Evolutionary conservation across 2,113 vertebrate genomes (phyloP).

Genomic region (Chrysemys picta): DNA sequence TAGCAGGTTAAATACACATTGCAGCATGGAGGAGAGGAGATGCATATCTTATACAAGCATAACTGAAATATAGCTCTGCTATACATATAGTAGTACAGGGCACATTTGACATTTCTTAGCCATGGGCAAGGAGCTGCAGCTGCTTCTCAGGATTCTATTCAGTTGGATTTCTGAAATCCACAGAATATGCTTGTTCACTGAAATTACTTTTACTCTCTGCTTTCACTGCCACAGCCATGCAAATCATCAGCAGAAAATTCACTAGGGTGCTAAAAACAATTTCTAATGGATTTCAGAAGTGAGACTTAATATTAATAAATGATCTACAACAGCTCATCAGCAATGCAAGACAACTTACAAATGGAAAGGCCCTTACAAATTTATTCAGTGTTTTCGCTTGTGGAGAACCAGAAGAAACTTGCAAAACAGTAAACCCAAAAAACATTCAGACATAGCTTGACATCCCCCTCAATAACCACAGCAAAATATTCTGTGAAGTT

Average conservation of each 20-base stretch:
- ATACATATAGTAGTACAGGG: neutral
- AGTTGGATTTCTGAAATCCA: neutral
- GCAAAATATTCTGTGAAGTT: neutral
- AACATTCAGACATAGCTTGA: neutral
- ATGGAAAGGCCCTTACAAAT: constrained; percentile 35
- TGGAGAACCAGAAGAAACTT: constrained; percentile 1
- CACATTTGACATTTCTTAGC: neutral
- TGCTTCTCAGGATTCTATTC: neutral
- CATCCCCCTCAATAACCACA: neutral
- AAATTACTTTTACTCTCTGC: neutral
- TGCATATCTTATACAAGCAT: rapidly evolving
- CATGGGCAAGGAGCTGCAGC: neutral
- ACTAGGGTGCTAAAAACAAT: constrained; percentile 34
- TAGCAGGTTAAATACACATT: neutral
- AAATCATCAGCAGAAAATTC: constrained; percentile 21
- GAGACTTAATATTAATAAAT: constrained; percentile 45
- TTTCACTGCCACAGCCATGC: neutral
- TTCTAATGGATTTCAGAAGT: constrained; percentile 29
- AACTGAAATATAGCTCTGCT: neutral
- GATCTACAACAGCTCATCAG: constrained; percentile 4
- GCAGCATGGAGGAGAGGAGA: rapidly evolving
- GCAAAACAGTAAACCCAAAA: constrained; percentile 12
- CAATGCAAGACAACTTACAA: constrained; percentile 31
- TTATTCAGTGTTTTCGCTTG: constrained; percentile 30
- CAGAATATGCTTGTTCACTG: neutral